Base-by-base conservation (phyloP, 2,113 vertebrate species). In the Sylvilagus bachmani region DNA sequence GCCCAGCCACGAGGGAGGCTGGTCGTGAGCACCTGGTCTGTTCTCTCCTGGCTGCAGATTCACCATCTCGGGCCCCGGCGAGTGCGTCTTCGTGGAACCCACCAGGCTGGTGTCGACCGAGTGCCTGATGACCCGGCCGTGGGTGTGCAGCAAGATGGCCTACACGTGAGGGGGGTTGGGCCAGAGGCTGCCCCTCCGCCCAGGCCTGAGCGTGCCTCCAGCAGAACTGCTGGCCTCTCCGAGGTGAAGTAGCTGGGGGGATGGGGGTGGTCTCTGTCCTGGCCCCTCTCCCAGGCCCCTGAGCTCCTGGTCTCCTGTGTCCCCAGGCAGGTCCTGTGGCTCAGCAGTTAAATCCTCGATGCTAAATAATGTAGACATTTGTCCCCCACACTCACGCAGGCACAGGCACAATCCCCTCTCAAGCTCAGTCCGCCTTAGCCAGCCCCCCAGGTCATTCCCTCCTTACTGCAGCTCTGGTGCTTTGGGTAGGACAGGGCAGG, bases 81-180 rank as follows among this genome's bases (percentile, higher is more conserved):
- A 97, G 62, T 97, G 97, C 0, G 97, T 97, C 74, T 97, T 97
- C 9, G 97, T 97, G 95, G 97, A 97, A 74, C 96, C 97, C 86
- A 97, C 97, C 53, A 87, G 97, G 89, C 89, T 97, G 82, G 95
- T 97, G 92, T 97, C 97, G 0, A 97, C 97, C 0, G 97, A 97
- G 89, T 97, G 97, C 55, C 94, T 97, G 88, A 94, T 94, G 83
- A 97, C 97, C 22, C 92, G 97, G 80, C 97, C 97, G 71, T 97
- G 97, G 97, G 97, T 97, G 61, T 97, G 97, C 96, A 97, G 97
- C 92, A 97, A 97, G 96, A 94, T 82, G 95, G 97, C 97, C 70
- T 97, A 97, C 80, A 96, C 97, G 0, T 97, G 97, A 97, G 75
- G 51, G 29, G 75, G 70, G 36, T 49, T 62, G 3, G 70, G 66